Base-by-base conservation (phyloP, 2,888 invertebrate species). In the Yponomeuta plumbellus region DNA sequence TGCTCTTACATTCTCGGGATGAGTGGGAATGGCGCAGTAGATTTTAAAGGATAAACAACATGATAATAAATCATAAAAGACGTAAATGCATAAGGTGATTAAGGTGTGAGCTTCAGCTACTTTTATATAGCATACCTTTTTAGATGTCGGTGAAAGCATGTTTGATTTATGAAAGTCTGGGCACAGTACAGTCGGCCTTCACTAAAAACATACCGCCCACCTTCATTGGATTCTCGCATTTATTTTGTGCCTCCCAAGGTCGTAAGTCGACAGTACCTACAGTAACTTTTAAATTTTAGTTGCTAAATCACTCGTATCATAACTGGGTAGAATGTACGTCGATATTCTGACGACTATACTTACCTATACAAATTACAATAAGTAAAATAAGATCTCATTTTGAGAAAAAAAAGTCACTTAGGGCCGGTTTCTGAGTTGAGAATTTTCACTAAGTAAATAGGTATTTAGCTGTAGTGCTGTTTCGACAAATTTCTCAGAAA, bases 1-100 rank as follows among this genome's bases (percentile, higher is more conserved):
- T 74, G 74, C 68, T 78, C 80, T 75, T 80, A 77, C 74, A 72
- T 73, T 70, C 66, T 67, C 74, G 74, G 81, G 88, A 86, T 87
- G 72, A 87, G 75, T 71, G 71, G 71, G 71, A 70, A 74, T 73
- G 71, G 72, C 75, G 74, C 73, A 71, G 76, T 72, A 76, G 72
- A 75, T n/a, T 44, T 44, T 52, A 17, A 17, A 17, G 44, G 44
- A 52, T 52, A 17, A 73, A 76, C 75, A 72, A 71, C 72, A 58
- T 64, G 66, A 69, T 59, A 22, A 23, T 59, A 59, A 23, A 22
- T 59, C 59, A 59, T 23, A 23, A 59, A 22, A 59, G 23, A 59
- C 23, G 22, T 22, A 23, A 59, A 52, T 17, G 44, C 13, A 52
- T 52, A 52, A 13, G 44, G 44, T 17, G 44, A 1, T 17, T 52